Base-by-base conservation (phyloP, 2,888 invertebrate genomes). In the Cyclophora punctaria region DNA sequence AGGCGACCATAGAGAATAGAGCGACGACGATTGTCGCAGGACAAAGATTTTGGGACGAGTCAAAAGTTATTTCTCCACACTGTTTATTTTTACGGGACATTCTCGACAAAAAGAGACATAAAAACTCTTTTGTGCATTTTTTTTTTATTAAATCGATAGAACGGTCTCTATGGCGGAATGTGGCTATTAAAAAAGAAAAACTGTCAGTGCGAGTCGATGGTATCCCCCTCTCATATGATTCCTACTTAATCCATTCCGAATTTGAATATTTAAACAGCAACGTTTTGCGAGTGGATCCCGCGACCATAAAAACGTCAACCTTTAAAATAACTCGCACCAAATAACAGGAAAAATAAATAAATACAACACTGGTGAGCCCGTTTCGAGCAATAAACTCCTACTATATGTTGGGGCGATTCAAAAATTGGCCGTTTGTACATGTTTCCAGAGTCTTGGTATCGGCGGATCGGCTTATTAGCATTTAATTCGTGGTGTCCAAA, bases 401-500 rank as follows among this genome's bases (percentile, higher is more conserved):
- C 52, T 50, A 60, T 57, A 60, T 55, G 55, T 58, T 47, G 57
- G 53, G 35, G 55, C 57, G 53, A 58, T 56, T 56, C 60, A 56
- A 60, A 60, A 60, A 60, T 69, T 66, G 57, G 56, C 56, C 58
- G 62, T 67, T 65, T 67, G 65, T 62, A 66, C 57, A 34, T 20
- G 44, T 44, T 44, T 20, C 66, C 63, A 64, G 72, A 71, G 59
- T 60, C 53, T 57, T 49, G 67, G 68, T 79, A 80, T 81, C 81
- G 61, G 69, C 53, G 69, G 75, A 80, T 81, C 80, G 72, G 62
- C 80, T 82, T 80, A 87, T 87, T 87, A 85, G 83, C 87, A 87
- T 87, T 82, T 87, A 87, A 87, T 86, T 82, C 76, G 78, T 76
- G 75, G 72, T 71, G 71, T 69, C 73, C 78, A 77, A 81, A 82